Base-by-base conservation (phyloP, 2,888 invertebrate genomes). In the Dasysyrphus tricinctus region DNA sequence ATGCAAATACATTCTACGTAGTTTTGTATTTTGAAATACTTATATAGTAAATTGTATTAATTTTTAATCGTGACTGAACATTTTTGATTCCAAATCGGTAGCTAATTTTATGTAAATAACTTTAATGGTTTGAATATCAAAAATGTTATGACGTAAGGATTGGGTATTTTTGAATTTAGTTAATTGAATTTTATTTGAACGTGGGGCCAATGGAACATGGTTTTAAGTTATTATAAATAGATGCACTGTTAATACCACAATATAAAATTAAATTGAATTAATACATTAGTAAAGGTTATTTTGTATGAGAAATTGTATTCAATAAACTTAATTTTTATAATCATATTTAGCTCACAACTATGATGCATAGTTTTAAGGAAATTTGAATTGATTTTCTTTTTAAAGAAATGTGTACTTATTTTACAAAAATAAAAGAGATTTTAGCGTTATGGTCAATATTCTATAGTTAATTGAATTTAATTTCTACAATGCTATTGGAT, bases 1-100 rank as follows among this genome's bases (percentile, higher is more conserved):
- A 67, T 82, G 82, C 73, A 77, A 82, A 78, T 73, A 9, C 8
- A 16, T 9, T 11, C 3, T 54, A 14, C 11, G 44, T 34, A 63
- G 47, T 39, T 56, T 19, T 32, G 8, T 72, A 57, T 39, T 63
- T 16, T 44, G 5, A 65, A 47, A 44, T 61, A 29, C 51, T 51
- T 74, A 24, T 32, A 14, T 1, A 24, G 19, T 59, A 47, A 47
- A 63, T 32, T 47, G 5, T 44, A 47, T 65, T 47, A 47, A 65
- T 47, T 65, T 47, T 12, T 16, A 5, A 32, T 19, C 61, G 39
- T 12, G 57, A 57, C 57, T 16, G 11, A 14, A 44, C 16, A 29
- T 47, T 32, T 57, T 32, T 19, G 39, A 32, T 51, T 54, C 1
- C 37, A 44, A 37, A 72, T 54, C 19, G 54, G 63, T 63, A 63